Evolutionary conservation across 35 echinoderm and acorn worm genomes (phyloP).

Genomic region (Hemicentrotus pulcherrimus): DNA sequence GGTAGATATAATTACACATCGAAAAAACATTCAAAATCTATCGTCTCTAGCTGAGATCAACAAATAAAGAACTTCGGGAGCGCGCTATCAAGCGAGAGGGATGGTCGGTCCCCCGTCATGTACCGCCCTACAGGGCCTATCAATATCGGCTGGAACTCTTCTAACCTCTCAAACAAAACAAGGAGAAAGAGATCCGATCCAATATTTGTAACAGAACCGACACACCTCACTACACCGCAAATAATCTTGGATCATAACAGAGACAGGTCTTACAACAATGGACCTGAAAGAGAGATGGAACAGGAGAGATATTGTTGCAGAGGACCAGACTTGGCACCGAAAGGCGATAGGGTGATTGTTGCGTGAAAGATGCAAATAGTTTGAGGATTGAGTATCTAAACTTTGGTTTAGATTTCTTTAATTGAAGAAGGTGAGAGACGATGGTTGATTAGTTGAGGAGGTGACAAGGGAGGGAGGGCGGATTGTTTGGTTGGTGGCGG

Average conservation of each 20-base stretch:
- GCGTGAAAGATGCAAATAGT: neutral
- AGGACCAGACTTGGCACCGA: neutral
- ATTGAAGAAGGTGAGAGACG: neutral
- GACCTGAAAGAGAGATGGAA: neutral
- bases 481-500: neutral
- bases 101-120: neutral
- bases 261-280: neutral
- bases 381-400: neutral
- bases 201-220: slow-evolving; percentile 35
- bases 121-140: neutral
- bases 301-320: neutral
- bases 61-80: neutral
- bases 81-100: neutral
- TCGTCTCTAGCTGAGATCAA: neutral
- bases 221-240: slow-evolving; percentile 34
- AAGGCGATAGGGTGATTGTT: neutral
- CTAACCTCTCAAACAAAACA: neutral
- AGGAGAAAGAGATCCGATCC: neutral
- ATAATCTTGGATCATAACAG: neutral
- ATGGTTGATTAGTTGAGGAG: neutral
- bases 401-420: neutral
- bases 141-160: neutral
- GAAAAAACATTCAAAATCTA: neutral
- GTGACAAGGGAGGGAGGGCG: neutral
- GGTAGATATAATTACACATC: neutral